phyloP scores from a whole-genome alignment of 2,113 vertebrate species.

The Emydocephalus ijimae region DNA sequence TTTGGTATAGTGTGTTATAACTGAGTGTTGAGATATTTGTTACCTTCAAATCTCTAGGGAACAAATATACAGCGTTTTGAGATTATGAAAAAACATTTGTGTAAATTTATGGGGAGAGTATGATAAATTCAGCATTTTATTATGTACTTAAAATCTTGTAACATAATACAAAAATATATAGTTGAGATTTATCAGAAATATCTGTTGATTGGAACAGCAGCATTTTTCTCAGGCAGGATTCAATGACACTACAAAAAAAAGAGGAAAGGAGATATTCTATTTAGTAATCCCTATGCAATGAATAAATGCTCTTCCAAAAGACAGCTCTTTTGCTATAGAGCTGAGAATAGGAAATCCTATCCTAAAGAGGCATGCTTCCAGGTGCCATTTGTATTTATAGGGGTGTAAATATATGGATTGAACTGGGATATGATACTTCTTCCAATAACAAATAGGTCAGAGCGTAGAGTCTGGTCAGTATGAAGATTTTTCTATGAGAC shows the following conservation, averaged over 20 bases:
- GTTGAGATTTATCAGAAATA: not conserved
- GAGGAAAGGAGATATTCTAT: not conserved
- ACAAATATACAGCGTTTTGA: not conserved
- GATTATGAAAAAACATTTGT: not conserved
- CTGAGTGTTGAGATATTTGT: not conserved
- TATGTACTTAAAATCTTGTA: not conserved
- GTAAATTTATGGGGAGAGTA: not conserved
- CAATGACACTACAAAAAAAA: conserved; percentile 8
- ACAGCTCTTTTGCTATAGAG: not conserved
- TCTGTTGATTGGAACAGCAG: not conserved
- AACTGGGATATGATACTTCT: not conserved
- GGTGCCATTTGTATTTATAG: not conserved
- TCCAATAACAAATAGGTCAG: not conserved
- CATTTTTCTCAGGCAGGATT: not conserved
- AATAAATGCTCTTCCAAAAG: not conserved
- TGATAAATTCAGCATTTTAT: not conserved
- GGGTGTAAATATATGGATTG: not conserved
- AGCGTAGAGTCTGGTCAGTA: not conserved
- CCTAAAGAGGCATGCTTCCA: not conserved
- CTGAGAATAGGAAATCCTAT: not conserved
- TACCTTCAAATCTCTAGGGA: not conserved
- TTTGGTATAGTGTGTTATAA: not conserved
- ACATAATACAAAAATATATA: not conserved
- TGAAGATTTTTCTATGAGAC: not conserved
- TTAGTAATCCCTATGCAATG: not conserved